These are phyloP conservation scores for Danio rerio DNA, from an alignment of 2,113 vertebrate genomes.

Conservation along the genomic window GRCz12tu NC_133177.1:31832501-31833000, in stretches of 20 bases:
- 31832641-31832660: neutral
- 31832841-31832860: neutral
- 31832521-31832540: too few relatives aligned
- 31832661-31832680: neutral
- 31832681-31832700: neutral
- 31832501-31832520: too few relatives aligned
- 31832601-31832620: neutral
- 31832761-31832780: neutral
- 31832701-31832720: too few relatives aligned
- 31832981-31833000: conserved; percentile 15
- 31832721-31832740: neutral
- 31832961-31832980: neutral
- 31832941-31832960: neutral
- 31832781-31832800: conserved; percentile 7
- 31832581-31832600: neutral
- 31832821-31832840: neutral
- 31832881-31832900: neutral
- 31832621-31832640: neutral
- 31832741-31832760: neutral
- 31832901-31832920: neutral
- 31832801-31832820: neutral
- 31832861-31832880: conserved; percentile 2
- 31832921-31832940: neutral
- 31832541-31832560: neutral
- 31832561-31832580: neutral